phyloP scores from a whole-genome alignment of 30 jellyfish, hydroid and myxozoan species.

The Chrysaora quinquecirrha region DNA sequence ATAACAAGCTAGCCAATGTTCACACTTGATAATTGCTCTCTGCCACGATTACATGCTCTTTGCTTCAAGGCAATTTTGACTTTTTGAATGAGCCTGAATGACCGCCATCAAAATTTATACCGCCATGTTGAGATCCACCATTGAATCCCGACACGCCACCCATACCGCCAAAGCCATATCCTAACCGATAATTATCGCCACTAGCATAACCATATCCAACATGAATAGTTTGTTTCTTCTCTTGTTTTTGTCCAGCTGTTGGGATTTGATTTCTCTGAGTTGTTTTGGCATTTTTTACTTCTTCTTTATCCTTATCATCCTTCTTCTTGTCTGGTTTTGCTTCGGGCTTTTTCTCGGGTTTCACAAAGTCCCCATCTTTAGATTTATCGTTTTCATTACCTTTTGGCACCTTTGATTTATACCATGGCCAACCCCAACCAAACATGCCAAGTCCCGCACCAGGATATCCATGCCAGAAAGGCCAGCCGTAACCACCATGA shows the following conservation, averaged over 20 bases:
- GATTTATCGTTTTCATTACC: conserved; percentile 30
- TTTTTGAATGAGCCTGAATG: too few relatives aligned
- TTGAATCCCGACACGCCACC: conserved; percentile 97
- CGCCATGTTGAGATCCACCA: conserved; percentile 46
- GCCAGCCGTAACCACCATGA: conserved; percentile 97
- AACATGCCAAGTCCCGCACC: conserved; percentile 97
- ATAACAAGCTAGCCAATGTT: too few relatives aligned
- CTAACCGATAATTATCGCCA: conserved; percentile 97
- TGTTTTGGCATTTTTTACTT: conserved; percentile 50
- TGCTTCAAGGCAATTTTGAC: too few relatives aligned
- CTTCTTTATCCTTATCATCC: conserved; percentile 33
- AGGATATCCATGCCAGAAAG: conserved; percentile 99
- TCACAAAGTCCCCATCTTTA: neutral
- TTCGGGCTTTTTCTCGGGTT: conserved; percentile 9
- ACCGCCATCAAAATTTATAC: conserved; percentile 36
- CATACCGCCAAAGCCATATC: conserved; percentile 99
- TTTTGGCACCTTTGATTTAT: conserved; percentile 87
- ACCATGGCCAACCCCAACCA: conserved; percentile 99
- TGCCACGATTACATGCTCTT: too few relatives aligned
- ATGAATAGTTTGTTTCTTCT: conserved; percentile 97
- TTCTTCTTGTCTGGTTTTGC: conserved; percentile 38
- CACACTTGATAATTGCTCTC: too few relatives aligned
- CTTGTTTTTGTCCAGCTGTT: conserved; percentile 34
- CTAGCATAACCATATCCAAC: conserved; percentile 99
- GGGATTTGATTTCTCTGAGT: conserved; percentile 84